Conservation (phyloP, 2,888 invertebrate genomes). For the Drosophila paucipuncta region DNA sequence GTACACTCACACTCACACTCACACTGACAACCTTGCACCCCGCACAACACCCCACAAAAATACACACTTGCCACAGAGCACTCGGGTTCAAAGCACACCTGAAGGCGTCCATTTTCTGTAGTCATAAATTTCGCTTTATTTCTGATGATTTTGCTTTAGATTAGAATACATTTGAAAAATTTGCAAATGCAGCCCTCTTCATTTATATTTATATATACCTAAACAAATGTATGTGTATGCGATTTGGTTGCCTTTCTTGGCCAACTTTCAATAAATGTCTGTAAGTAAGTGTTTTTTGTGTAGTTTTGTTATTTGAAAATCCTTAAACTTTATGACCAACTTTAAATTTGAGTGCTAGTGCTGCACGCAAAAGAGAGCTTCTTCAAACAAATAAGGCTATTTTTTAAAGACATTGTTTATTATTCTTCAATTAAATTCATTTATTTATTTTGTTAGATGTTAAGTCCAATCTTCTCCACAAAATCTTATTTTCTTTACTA, state of each 20-base stretch:
- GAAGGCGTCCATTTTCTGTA: neutral
- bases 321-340: no score
- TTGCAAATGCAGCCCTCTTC: neutral
- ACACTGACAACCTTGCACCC: neutral
- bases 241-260: neutral
- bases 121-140: conserved; percentile 2
- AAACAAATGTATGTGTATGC: neutral
- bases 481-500: neutral
- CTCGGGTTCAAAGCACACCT: neutral
- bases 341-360: no score
- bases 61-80: neutral
- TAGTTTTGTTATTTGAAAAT: no score
- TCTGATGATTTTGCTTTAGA: neutral
- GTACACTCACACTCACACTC: neutral
- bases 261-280: no score
- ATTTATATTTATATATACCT: neutral
- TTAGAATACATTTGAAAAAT: neutral
- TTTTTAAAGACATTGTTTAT: neutral
- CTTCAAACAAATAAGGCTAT: no score
- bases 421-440: neutral
- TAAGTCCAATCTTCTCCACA: neutral
- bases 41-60: neutral
- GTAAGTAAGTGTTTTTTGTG: no score
- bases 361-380: no score
- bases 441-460: neutral